Conservation (phyloP, 2,888 invertebrate genomes). For the Oxytorus armatus region DNA sequence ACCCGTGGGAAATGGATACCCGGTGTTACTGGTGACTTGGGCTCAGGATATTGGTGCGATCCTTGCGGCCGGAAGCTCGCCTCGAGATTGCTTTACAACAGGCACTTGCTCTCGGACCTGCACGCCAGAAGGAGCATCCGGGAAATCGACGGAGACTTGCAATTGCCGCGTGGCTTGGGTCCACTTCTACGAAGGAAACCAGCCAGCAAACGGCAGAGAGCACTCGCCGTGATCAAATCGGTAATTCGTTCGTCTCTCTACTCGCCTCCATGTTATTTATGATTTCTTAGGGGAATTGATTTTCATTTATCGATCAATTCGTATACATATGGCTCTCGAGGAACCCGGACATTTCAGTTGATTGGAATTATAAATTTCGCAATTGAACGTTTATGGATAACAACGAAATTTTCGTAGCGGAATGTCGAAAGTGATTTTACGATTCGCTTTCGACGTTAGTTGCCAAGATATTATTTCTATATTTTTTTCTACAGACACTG, state of each 20-base stretch:
- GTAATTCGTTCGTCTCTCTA: slow-evolving; percentile 57
- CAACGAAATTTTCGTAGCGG: not conserved
- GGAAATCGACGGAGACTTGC: slow-evolving; percentile 87
- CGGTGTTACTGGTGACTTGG: slow-evolving; percentile 85
- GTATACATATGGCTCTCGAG: not conserved
- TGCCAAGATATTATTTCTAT: too few relatives aligned
- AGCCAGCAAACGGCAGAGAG: slow-evolving; percentile 65
- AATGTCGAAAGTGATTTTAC: not conserved
- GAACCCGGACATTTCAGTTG: not conserved
- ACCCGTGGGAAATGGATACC: slow-evolving; percentile 94
- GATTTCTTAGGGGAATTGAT: slow-evolving; percentile 35
- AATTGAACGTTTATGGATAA: slow-evolving; percentile 12
- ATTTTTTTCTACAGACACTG: too few relatives aligned
- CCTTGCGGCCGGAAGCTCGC: slow-evolving; percentile 92
- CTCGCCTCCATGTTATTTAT: slow-evolving; percentile 50
- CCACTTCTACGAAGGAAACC: slow-evolving; percentile 63
- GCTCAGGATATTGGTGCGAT: slow-evolving; percentile 91
- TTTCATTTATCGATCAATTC: slow-evolving; percentile 32
- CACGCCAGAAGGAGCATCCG: slow-evolving; percentile 85
- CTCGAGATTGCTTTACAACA: slow-evolving; percentile 90
- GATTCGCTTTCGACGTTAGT: not conserved
- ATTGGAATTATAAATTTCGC: slow-evolving; percentile 9
- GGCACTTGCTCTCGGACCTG: slow-evolving; percentile 90
- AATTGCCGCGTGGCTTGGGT: slow-evolving; percentile 70
- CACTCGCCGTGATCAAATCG: slow-evolving; percentile 60